Conservation (phyloP, 2,797 vertebrate genomes). For the Taeniopygia guttata region DNA sequence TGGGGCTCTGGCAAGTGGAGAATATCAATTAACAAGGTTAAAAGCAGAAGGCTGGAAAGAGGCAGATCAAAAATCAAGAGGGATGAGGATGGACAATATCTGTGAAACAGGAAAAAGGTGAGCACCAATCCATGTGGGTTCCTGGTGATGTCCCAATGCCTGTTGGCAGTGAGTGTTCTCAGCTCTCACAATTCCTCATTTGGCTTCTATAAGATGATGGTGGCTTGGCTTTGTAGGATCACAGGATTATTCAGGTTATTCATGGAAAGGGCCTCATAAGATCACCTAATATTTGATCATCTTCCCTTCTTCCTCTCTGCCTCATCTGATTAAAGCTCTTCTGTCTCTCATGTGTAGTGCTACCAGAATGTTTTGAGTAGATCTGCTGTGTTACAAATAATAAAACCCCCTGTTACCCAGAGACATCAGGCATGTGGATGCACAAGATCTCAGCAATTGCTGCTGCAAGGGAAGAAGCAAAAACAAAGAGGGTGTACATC, state of each 20-base stretch:
- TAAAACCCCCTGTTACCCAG: background rate
- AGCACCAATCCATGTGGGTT: background rate
- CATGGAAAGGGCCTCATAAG: background rate
- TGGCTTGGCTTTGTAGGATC: background rate
- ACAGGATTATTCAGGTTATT: background rate
- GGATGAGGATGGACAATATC: background rate
- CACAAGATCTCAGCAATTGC: background rate
- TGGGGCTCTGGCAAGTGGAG: background rate
- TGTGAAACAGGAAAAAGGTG: background rate
- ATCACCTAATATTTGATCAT: background rate
- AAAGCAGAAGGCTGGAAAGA: background rate
- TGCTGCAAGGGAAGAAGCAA: background rate
- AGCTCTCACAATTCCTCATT: background rate
- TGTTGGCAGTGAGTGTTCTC: background rate
- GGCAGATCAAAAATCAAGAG: background rate
- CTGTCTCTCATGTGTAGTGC: background rate
- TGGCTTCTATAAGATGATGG: background rate
- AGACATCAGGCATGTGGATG: background rate
- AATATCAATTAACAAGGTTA: background rate
- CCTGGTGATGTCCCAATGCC: background rate
- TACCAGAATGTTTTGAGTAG: background rate
- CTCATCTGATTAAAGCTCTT: background rate
- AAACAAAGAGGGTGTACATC: background rate
- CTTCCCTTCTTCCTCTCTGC: background rate
- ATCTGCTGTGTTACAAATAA: background rate